Conservation (phyloP, 2,888 invertebrate species). For the Fragum whitleyi region DNA sequence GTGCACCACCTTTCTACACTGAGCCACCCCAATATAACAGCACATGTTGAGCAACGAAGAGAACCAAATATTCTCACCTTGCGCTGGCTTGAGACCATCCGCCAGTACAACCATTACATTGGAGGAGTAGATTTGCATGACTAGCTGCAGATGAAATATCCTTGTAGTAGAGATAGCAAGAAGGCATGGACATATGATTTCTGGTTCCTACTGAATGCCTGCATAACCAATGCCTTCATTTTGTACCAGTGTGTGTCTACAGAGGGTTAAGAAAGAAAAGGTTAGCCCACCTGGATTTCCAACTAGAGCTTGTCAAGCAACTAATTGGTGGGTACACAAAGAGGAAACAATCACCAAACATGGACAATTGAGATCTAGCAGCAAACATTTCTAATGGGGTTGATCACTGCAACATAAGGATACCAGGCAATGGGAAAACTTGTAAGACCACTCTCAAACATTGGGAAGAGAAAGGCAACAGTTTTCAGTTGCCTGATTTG, state of each 20-base stretch:
- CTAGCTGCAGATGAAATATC: conserved; percentile 29
- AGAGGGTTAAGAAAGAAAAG: conserved; percentile 1
- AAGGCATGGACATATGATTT: conserved; percentile 45
- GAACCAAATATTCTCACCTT: not conserved
- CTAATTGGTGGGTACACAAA: conserved; percentile 39
- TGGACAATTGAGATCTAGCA: not conserved
- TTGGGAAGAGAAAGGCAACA: conserved; percentile 4
- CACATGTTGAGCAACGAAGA: not conserved
- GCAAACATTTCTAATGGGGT: not conserved
- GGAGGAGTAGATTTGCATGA: conserved; percentile 55
- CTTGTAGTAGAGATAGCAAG: conserved; percentile 36
- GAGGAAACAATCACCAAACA: conserved; percentile 15
- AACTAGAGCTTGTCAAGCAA: conserved; percentile 14
- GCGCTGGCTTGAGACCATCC: not conserved
- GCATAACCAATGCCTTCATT: conserved; percentile 43
- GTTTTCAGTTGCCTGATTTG: conserved; percentile 21
- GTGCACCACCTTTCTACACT: conserved; percentile 44
- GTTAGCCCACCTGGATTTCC: conserved; percentile 33
- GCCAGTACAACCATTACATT: conserved; percentile 43
- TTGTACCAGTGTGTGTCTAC: conserved; percentile 16
- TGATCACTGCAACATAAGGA: conserved; percentile 15
- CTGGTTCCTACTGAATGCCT: conserved; percentile 40
- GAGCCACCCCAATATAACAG: conserved; percentile 27
- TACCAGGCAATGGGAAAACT: conserved; percentile 6
- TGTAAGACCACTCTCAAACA: not conserved